These are phyloP conservation scores for Formica exsecta DNA, from an alignment of 1,140 invertebrate species.

Conservation along the genomic window DNA sequence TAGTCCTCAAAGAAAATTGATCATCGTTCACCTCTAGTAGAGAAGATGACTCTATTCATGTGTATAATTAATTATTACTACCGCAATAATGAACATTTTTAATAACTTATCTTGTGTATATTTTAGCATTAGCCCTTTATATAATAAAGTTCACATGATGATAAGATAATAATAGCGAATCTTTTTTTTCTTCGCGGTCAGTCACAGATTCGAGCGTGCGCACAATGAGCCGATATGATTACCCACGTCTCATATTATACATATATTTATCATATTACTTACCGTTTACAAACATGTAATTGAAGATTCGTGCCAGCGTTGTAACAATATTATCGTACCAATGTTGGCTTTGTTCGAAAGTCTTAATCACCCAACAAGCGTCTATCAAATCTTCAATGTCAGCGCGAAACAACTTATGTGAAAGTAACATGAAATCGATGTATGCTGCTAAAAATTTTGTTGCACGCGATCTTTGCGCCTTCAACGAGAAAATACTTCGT, in stretches of 20 bases:
- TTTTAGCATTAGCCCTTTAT: constrained; percentile 86
- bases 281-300: not conserved
- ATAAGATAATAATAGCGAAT: constrained; percentile 64
- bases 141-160: constrained; percentile 84
- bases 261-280: constrained; percentile 18
- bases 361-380: not conserved
- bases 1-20: constrained; percentile 64
- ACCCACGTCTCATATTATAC: constrained; percentile 6
- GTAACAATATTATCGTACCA: constrained; percentile 22
- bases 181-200: constrained; percentile 26
- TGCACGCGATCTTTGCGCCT: not conserved
- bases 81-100: constrained; percentile 85
- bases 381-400: constrained; percentile 40
- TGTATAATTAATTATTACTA: constrained; percentile 83
- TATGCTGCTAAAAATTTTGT: not conserved
- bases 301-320: constrained; percentile 7
- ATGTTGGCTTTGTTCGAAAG: not conserved
- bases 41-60: constrained; percentile 82
- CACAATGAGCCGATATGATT: constrained; percentile 7
- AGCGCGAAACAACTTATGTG: not conserved
- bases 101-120: constrained; percentile 85
- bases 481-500: not conserved
- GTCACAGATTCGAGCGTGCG: not conserved
- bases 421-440: constrained; percentile 10
- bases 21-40: constrained; percentile 80